Conservation (phyloP, 2,113 vertebrate genomes). For the Carassius gibelio region DNA sequence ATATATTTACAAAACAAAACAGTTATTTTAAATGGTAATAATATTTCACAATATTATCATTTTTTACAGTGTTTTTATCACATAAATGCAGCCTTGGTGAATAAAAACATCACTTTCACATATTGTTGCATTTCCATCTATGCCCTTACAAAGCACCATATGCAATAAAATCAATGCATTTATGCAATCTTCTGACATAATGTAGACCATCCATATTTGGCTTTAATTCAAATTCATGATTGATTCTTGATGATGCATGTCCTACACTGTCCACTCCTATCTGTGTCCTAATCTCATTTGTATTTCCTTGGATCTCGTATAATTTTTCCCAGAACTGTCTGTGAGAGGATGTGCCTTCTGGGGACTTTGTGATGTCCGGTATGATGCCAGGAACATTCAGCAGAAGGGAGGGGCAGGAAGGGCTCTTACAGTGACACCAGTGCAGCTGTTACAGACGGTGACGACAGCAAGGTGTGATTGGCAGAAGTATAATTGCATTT, state of each 20-base stretch:
- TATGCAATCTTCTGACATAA: background rate
- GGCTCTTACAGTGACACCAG: background rate
- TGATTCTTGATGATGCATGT: background rate
- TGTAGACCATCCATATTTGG: background rate
- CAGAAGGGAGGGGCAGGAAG: background rate
- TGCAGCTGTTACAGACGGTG: background rate
- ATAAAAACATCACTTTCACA: background rate
- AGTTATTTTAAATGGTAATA: background rate
- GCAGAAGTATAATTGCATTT: slow-evolving; percentile 28
- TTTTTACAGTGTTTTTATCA: background rate
- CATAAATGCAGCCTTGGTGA: background rate
- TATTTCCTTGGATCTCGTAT: background rate
- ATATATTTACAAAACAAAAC: background rate
- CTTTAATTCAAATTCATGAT: background rate
- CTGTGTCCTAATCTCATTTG: background rate
- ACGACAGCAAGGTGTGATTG: slow-evolving; percentile 18
- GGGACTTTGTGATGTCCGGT: background rate
- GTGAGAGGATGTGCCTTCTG: background rate
- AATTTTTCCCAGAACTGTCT: background rate
- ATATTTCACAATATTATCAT: background rate
- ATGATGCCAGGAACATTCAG: background rate
- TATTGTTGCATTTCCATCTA: background rate
- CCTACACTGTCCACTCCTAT: slow-evolving; percentile 14
- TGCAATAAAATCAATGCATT: background rate
- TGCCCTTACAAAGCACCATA: background rate